These are phyloP conservation scores for Gallinago media DNA, from an alignment of 2,113 vertebrate species.

Conservation along the genomic window DNA sequence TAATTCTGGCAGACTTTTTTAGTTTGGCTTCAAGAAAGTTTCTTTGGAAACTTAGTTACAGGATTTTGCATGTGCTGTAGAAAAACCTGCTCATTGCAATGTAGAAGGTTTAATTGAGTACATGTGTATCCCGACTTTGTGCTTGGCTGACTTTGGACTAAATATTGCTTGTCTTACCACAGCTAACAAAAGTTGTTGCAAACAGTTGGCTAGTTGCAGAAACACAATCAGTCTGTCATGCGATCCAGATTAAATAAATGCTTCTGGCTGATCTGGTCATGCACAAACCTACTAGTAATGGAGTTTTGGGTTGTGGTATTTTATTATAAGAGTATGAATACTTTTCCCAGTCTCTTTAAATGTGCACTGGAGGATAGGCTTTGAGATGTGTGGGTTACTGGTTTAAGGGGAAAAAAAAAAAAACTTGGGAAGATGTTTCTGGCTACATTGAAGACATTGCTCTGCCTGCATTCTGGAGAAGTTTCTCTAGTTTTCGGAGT, in stretches of 20 bases:
- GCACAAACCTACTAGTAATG: not conserved
- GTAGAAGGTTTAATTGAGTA: not conserved
- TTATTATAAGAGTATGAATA: not conserved
- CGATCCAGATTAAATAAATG: not conserved
- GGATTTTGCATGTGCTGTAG: not conserved
- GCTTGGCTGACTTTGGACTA: constrained; percentile 8
- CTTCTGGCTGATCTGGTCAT: not conserved
- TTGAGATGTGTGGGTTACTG: not conserved
- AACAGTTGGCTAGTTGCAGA: not conserved
- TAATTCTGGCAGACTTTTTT: not conserved
- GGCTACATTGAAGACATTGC: not conserved
- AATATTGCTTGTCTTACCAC: not conserved
- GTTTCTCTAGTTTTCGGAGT: not conserved
- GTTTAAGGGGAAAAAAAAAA: not conserved
- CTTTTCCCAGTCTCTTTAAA: not conserved
- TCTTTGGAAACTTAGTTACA: not conserved
- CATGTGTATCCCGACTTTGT: not conserved
- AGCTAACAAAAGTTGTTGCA: constrained; percentile 8
- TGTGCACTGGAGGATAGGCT: not conserved
- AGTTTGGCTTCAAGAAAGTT: not conserved
- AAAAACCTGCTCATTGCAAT: not conserved
- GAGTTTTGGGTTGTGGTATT: not conserved
- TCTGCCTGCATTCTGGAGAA: not conserved
- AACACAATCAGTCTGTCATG: not conserved
- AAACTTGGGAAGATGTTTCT: not conserved